Evolutionary conservation across 2,888 invertebrate genomes (phyloP).

Genomic region (Ectemnius cavifrons): DNA sequence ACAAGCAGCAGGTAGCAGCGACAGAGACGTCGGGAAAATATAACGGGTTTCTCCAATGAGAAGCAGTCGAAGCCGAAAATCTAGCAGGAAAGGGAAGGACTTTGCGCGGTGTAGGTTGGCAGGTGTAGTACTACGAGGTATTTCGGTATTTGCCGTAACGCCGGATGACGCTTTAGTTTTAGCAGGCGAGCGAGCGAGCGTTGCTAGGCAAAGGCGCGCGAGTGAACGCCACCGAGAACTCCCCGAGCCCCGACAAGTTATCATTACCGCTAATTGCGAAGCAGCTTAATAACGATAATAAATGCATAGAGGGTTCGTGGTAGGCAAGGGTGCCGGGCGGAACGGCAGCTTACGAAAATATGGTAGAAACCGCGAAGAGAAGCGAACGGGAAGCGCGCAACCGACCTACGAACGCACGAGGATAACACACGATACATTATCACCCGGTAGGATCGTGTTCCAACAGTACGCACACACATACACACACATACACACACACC

Average conservation of each 20-base stretch:
- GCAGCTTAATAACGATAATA: slow-evolving; percentile 52
- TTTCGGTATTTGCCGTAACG: not conserved
- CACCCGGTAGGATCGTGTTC: not conserved
- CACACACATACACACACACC: no score
- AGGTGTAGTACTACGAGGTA: not conserved
- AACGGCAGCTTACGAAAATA: not conserved
- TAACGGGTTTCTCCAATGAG: no score
- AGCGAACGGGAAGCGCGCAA: not conserved
- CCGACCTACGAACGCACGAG: not conserved
- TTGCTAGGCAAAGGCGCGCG: not conserved
- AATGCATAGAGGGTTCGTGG: slow-evolving; percentile 46
- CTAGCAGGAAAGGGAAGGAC: no score
- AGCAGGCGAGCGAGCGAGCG: not conserved
- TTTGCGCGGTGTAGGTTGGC: not conserved
- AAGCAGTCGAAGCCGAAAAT: no score
- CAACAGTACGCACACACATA: no score
- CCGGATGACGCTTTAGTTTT: not conserved
- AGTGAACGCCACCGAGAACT: not conserved
- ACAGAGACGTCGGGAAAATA: no score
- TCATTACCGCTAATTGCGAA: slow-evolving; percentile 50
- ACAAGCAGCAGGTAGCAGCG: no score
- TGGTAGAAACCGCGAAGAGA: not conserved
- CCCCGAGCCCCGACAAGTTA: slow-evolving; percentile 14
- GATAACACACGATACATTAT: not conserved
- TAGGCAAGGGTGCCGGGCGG: slow-evolving; percentile 3